Evolutionary conservation across 2,797 vertebrate genomes (phyloP).

Genomic region (Orestias chungarensis): DNA sequence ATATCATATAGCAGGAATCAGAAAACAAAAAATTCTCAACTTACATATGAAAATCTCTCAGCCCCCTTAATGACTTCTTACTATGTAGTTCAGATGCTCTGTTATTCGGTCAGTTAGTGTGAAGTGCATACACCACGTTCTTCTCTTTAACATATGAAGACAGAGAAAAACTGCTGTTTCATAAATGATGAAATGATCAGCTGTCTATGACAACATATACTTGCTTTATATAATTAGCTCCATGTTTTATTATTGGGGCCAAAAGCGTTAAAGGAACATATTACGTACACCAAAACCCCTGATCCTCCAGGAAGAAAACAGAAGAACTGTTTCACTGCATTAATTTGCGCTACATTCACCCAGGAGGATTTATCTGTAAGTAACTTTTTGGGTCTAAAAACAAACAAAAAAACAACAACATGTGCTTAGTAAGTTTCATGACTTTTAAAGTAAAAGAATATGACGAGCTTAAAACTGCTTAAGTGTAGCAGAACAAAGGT

Average conservation of each 20-base stretch:
- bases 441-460: too few relatives aligned
- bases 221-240: background rate
- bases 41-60: background rate
- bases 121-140: background rate
- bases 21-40: background rate
- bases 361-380: background rate
- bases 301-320: too few relatives aligned
- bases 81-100: background rate
- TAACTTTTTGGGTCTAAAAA: too few relatives aligned
- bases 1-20: background rate
- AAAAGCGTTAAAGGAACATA: too few relatives aligned
- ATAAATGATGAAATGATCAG: background rate
- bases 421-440: too few relatives aligned
- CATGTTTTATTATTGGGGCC: background rate
- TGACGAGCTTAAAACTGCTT: too few relatives aligned
- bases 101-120: background rate
- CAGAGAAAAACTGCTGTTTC: background rate
- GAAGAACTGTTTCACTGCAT: background rate
- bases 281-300: too few relatives aligned
- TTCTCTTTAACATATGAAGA: background rate
- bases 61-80: background rate
- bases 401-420: too few relatives aligned
- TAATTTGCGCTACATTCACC: background rate
- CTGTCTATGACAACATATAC: background rate
- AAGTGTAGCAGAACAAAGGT: too few relatives aligned